These are phyloP conservation scores for Onychostruthus taczanowskii DNA, from an alignment of 2,113 vertebrate species.

Conservation along the genomic window DNA sequence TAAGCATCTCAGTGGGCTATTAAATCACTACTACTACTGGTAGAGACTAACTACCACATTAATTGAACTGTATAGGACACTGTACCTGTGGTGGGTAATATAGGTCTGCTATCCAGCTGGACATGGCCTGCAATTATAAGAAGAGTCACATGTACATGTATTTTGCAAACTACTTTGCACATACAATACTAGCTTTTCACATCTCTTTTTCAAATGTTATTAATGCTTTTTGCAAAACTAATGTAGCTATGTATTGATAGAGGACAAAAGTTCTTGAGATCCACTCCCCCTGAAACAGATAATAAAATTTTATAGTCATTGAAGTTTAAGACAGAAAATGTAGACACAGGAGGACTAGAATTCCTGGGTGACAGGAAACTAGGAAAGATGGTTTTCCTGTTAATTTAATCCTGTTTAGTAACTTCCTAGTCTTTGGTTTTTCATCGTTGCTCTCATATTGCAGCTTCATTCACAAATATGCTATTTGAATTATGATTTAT, in stretches of 20 bases:
- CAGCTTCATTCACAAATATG: not conserved
- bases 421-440: not conserved
- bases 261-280: not conserved
- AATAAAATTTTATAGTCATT: not conserved
- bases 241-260: not conserved
- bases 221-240: not conserved
- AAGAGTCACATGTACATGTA: not conserved
- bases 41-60: not conserved
- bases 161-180: not conserved
- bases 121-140: conserved; percentile 6
- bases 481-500: not conserved
- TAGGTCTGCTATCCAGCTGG: conserved; percentile 43
- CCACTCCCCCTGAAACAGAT: not conserved
- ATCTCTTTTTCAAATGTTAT: not conserved
- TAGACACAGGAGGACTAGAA: not conserved
- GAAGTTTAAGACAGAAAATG: not conserved
- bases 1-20: not conserved
- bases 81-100: conserved; percentile 25
- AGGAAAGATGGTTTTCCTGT: not conserved
- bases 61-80: not conserved
- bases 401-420: not conserved
- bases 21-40: not conserved
- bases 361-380: not conserved
- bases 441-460: fast-evolving
- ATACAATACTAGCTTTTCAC: fast-evolving